A percentile compares a stretch with the other conserved stretches of the same genome.
These are phyloP conservation scores for Mus caroli DNA, from an alignment of 2,797 vertebrate genomes.

Conservation along the genomic window DNA sequence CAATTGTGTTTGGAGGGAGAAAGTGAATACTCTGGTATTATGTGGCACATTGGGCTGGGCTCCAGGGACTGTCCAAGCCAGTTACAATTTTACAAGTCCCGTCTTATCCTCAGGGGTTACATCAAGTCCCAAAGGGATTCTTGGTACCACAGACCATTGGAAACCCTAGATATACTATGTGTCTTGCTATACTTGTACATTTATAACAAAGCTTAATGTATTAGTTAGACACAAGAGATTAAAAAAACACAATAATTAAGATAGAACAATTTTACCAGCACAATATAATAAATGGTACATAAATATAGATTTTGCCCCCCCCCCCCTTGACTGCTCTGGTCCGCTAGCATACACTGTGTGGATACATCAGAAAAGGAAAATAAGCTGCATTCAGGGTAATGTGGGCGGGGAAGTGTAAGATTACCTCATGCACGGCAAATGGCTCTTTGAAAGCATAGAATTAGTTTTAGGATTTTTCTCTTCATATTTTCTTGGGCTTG, in stretches of 20 bases:
- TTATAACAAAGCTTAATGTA: not conserved
- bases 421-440: not conserved
- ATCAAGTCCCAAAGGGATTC: not conserved
- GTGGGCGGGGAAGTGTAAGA: not conserved
- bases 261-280: not conserved
- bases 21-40: not conserved
- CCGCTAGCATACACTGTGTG: too few species aligned
- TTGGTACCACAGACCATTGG: not conserved
- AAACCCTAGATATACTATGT: not conserved
- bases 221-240: not conserved
- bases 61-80: not conserved
- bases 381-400: not conserved
- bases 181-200: not conserved
- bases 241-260: not conserved
- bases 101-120: too few species aligned
- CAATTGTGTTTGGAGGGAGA: not conserved
- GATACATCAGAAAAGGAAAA: not conserved
- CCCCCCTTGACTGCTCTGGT: not conserved
- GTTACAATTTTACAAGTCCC: not conserved
- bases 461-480: not conserved
- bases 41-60: not conserved
- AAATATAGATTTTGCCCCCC: not conserved
- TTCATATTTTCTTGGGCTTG: not conserved
- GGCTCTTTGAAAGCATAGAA: not conserved
- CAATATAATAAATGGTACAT: not conserved